phyloP scores from a whole-genome alignment of 2,888 invertebrate species.

The Xestia rhomboidea region DNA sequence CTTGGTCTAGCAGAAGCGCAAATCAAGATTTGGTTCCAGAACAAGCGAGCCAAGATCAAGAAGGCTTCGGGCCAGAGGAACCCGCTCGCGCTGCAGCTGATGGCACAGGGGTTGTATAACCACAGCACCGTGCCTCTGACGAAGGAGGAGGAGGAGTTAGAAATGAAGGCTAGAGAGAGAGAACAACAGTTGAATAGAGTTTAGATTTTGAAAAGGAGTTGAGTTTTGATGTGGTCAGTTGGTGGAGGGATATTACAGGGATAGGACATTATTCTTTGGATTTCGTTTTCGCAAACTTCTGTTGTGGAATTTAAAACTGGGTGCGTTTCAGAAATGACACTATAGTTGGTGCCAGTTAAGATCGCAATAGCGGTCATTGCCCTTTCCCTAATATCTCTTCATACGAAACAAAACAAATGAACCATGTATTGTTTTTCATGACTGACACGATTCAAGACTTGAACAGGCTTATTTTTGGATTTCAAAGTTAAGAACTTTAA shows the following conservation, averaged over 20 bases:
- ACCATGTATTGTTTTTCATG: no score
- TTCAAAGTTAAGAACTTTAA: no score
- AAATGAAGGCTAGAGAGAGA: constrained; percentile 88
- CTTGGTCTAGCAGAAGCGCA: constrained; percentile 98
- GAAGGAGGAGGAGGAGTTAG: constrained; percentile 93
- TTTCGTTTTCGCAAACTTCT: not conserved
- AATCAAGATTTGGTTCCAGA: constrained; percentile 99
- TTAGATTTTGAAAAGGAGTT: constrained; percentile 65
- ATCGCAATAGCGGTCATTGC: no score
- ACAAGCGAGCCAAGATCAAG: constrained; percentile 99
- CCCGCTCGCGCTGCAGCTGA: constrained; percentile 96
- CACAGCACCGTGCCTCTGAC: constrained; percentile 92
- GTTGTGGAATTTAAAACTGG: no score
- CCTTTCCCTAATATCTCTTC: no score
- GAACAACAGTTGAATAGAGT: constrained; percentile 82
- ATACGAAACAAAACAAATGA: no score
- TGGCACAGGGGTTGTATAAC: constrained; percentile 98
- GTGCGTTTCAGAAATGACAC: not conserved
- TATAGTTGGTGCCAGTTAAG: no score
- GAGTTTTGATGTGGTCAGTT: constrained; percentile 31
- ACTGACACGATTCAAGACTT: no score
- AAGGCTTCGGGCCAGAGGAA: constrained; percentile 96
- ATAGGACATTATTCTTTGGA: fast-evolving
- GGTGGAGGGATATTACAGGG: no score
- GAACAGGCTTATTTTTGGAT: no score